A percentile compares a stretch with the other conserved stretches of the same genome.
These are phyloP conservation scores for Halcyon leucocephala DNA, from an alignment of 2,797 vertebrate species.

Conservation along the genomic window DNA sequence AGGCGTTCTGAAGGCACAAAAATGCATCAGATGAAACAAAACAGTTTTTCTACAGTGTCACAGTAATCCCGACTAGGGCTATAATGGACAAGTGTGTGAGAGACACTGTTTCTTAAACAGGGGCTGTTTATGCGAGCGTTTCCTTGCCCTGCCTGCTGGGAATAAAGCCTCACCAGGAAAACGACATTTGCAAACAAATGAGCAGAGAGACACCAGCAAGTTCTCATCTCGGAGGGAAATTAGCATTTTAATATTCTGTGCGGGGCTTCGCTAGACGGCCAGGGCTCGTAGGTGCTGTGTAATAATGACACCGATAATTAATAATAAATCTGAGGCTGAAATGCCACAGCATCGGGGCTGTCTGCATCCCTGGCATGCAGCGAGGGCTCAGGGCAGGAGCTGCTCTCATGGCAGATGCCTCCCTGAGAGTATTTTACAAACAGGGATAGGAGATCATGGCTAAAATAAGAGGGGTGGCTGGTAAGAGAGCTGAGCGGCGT, in stretches of 20 bases:
- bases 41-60: neutral
- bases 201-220: slow-evolving; percentile 34
- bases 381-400: neutral
- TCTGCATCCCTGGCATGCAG: neutral
- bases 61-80: neutral
- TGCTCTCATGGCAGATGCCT: neutral
- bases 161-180: slow-evolving; percentile 15
- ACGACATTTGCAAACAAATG: slow-evolving; percentile 66
- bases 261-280: neutral
- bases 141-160: slow-evolving; percentile 8
- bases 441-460: neutral
- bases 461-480: neutral
- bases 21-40: neutral
- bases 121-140: slow-evolving; percentile 18
- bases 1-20: neutral
- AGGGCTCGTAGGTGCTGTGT: neutral
- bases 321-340: slow-evolving; percentile 32
- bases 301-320: slow-evolving; percentile 12
- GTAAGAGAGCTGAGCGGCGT: neutral
- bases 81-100: neutral
- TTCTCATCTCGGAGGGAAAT: slow-evolving; percentile 28
- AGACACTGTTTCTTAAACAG: neutral
- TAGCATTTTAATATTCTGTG: slow-evolving; percentile 51
- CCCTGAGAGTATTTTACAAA: neutral
- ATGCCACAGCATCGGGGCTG: neutral